Percentiles rank a stretch among this genome's conserved stretches.
phyloP scores from a whole-genome alignment of 64 coral and sea anemone genomes.

The Stichodactyla mertensii region DNA sequence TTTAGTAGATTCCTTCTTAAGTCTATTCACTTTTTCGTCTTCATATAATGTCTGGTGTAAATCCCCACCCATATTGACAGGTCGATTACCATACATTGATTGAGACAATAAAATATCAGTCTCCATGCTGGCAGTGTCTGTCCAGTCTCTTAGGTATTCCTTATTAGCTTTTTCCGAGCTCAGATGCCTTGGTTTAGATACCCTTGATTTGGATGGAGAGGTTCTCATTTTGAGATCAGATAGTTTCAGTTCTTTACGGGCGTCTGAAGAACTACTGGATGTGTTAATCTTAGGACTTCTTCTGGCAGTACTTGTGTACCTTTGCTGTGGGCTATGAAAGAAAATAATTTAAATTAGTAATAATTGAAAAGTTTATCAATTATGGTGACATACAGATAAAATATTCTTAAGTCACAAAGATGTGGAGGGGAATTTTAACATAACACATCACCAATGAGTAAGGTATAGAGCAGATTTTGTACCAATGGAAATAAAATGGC shows the following conservation, averaged over 20 bases:
- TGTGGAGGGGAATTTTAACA: too few relatives aligned
- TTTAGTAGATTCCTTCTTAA: constrained; percentile 73
- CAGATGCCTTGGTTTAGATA: background rate
- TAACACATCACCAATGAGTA: too few relatives aligned
- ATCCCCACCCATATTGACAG: constrained; percentile 92
- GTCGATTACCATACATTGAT: constrained; percentile 77
- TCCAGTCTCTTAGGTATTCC: constrained; percentile 46
- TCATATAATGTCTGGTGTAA: constrained; percentile 74
- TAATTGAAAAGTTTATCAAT: too few relatives aligned
- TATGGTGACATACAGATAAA: too few relatives aligned
- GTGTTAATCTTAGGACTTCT: background rate
- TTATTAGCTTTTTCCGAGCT: background rate
- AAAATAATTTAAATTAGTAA: background rate
- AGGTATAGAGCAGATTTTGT: too few relatives aligned
- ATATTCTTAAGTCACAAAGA: too few relatives aligned
- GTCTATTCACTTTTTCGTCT: constrained; percentile 64
- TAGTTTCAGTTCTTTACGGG: constrained; percentile 5
- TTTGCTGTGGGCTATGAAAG: background rate
- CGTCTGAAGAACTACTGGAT: background rate
- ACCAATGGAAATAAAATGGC: too few relatives aligned
- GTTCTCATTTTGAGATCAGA: constrained; percentile 17
- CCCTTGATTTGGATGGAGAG: constrained; percentile 15
- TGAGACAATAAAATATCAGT: constrained; percentile 87
- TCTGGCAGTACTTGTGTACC: background rate
- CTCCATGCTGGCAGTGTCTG: constrained; percentile 77